phyloP scores from a whole-genome alignment of 2,113 vertebrate species.

The Mustela lutreola region DNA sequence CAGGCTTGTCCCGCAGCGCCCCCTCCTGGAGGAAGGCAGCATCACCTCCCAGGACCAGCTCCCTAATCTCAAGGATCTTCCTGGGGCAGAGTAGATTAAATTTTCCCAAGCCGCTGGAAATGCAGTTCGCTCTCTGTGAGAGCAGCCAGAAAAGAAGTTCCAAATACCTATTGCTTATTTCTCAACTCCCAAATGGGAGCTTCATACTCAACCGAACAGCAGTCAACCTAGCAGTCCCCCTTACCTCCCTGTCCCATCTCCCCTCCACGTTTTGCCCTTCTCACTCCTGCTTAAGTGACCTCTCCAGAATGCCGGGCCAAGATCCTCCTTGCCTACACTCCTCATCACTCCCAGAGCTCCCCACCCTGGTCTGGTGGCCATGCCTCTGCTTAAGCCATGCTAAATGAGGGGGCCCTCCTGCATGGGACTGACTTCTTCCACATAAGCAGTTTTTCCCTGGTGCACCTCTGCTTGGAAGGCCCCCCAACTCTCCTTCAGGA shows the following conservation, averaged over 20 bases:
- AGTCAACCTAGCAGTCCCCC: background rate
- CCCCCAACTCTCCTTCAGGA: background rate
- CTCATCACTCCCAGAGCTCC: background rate
- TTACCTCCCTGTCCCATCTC: background rate
- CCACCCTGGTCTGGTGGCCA: background rate
- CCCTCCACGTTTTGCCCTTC: background rate
- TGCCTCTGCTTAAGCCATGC: background rate
- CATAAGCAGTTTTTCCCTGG: background rate
- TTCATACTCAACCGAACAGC: background rate
- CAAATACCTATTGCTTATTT: background rate
- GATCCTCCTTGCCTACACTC: background rate
- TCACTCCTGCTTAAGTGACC: background rate
- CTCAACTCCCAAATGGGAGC: background rate
- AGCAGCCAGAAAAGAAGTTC: constrained; percentile 15
- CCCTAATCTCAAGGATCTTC: background rate
- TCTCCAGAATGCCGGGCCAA: background rate
- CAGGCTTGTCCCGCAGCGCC: constrained; percentile 69
- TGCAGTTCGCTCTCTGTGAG: background rate
- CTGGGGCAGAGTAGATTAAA: background rate
- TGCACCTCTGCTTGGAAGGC: background rate
- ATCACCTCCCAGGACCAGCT: background rate
- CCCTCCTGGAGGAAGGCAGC: constrained; percentile 68
- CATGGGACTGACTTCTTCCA: background rate
- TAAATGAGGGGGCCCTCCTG: background rate
- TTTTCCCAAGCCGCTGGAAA: background rate